Conservation (phyloP, 2,113 vertebrate species). For the Pipa parva region DNA sequence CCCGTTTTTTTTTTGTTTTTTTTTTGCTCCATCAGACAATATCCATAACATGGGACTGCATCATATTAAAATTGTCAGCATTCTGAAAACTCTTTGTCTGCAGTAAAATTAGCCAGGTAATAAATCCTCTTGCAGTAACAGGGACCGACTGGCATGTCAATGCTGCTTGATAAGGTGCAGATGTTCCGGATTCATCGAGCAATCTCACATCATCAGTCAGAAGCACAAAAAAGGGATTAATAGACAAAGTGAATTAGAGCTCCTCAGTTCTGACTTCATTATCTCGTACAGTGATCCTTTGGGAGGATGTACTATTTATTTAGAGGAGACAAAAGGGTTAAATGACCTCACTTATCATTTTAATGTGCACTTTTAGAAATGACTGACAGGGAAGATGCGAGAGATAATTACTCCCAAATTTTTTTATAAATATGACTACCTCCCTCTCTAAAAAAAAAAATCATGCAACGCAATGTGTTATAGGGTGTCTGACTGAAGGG, state of each 20-base stretch:
- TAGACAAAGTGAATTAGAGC: slow-evolving; percentile 11
- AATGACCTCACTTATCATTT: background rate
- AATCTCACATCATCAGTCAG: background rate
- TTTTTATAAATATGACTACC: too few species aligned
- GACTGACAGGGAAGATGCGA: too few species aligned
- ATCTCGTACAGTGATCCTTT: background rate
- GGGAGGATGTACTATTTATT: background rate
- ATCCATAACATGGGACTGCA: too few species aligned
- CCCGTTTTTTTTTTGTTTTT: too few species aligned
- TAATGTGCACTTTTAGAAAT: too few species aligned
- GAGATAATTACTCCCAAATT: too few species aligned
- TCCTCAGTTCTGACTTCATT: background rate
- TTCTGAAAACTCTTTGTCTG: background rate
- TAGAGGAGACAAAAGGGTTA: background rate
- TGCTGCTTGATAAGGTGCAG: slow-evolving; percentile 6
- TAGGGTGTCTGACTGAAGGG: too few species aligned
- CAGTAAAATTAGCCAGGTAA: background rate
- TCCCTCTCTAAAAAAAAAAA: too few species aligned
- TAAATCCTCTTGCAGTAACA: slow-evolving; percentile 16
- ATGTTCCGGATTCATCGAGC: slow-evolving; percentile 22
- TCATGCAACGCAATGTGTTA: too few species aligned
- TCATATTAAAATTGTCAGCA: too few species aligned
- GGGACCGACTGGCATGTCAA: background rate
- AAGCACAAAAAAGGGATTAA: slow-evolving; percentile 12
- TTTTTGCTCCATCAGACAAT: too few species aligned